A percentile compares a stretch with the other conserved stretches of the same genome.
Conservation (phyloP, 2,797 vertebrate species). For the Gobio occitaniae region DNA sequence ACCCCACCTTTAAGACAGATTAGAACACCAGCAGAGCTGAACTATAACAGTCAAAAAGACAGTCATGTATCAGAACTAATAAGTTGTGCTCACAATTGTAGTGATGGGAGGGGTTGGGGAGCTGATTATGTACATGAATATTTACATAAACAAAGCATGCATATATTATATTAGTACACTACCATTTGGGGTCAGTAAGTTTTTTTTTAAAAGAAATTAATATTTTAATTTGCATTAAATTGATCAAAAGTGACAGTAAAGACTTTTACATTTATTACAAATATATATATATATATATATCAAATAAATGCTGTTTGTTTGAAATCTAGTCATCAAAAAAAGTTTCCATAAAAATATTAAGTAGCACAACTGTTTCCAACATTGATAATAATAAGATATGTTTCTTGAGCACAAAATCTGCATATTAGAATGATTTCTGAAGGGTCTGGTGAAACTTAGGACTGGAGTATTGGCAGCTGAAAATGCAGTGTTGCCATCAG, state of each 20-base stretch:
- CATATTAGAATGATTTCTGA: too few relatives aligned
- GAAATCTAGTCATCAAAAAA: not conserved
- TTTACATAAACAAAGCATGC: not conserved
- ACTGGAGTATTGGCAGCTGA: too few relatives aligned
- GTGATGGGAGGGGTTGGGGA: not conserved
- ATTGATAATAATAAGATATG: too few relatives aligned
- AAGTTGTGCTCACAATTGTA: too few relatives aligned
- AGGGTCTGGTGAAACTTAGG: too few relatives aligned
- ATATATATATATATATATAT: not conserved
- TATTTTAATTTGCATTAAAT: not conserved
- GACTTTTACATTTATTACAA: not conserved
- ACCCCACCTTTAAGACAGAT: too few relatives aligned
- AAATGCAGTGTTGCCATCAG: too few relatives aligned
- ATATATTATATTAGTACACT: not conserved
- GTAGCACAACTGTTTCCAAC: too few relatives aligned
- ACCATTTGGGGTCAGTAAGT: not conserved
- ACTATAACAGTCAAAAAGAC: not conserved
- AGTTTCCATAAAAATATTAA: not conserved
- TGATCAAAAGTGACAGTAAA: not conserved
- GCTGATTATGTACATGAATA: not conserved
- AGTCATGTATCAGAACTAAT: not conserved
- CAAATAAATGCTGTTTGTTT: not conserved
- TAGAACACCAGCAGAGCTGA: not conserved
- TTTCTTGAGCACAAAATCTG: too few relatives aligned
- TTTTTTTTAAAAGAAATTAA: not conserved